Conservation (phyloP, 2,888 invertebrate species). For the Lymantria monacha region DNA sequence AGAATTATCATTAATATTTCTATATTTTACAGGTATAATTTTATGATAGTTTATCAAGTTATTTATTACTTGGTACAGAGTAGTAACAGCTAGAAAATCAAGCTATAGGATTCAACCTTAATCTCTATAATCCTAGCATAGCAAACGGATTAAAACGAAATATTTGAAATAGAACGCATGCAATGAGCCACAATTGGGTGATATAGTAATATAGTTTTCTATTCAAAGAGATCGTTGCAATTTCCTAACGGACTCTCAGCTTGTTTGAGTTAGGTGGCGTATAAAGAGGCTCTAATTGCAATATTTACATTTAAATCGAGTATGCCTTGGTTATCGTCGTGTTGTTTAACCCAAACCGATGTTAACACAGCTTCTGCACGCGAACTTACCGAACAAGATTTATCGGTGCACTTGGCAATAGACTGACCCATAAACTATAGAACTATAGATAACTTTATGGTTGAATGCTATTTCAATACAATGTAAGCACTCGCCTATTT, state of each 20-base stretch:
- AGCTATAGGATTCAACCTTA: neutral
- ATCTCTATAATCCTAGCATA: neutral
- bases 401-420: constrained; percentile 29
- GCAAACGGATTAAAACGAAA: neutral
- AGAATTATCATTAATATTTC: too few species aligned
- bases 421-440: constrained; percentile 24
- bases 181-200: neutral
- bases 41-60: neutral
- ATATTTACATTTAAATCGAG: constrained; percentile 73
- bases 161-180: neutral
- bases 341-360: constrained; percentile 43
- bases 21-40: too few species aligned
- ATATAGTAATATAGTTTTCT: constrained; percentile 2
- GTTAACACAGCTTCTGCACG: constrained; percentile 53
- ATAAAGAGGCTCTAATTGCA: constrained; percentile 54
- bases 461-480: constrained; percentile 11
- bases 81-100: neutral
- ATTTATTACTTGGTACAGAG: neutral
- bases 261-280: constrained; percentile 35
- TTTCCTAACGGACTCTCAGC: constrained; percentile 42
- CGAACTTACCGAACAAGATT: constrained; percentile 40
- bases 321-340: constrained; percentile 45
- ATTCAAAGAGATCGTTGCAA: constrained; percentile 17
- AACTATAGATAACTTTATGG: constrained; percentile 15
- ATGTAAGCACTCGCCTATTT: constrained; percentile 12